Base-by-base conservation (phyloP, 2,888 invertebrate species). In the Matsumyia berberina region DNA sequence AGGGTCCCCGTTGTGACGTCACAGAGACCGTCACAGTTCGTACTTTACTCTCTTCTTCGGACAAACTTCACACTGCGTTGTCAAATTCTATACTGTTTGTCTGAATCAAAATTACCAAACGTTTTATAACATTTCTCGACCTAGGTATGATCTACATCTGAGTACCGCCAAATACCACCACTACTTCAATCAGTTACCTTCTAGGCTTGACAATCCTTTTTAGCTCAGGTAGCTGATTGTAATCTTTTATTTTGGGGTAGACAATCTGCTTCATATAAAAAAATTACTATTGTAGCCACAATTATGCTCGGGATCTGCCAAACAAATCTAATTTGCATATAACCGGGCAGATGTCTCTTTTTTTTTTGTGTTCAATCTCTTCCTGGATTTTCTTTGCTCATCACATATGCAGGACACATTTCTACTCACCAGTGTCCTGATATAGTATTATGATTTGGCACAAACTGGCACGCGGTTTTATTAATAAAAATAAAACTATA, bases 271-370 rank as follows among this genome's bases (percentile, higher is more conserved):
- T 67, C 60, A 67, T 77, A 79, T 69, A 70, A 81, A 24, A n/a
- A 24, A 81, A 70, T 70, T 80, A 85, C 80, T 80, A 80, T 80
- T 85, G 81, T 86, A 79, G 86, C 79, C 86, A 86, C 81, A 86
- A 86, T 82, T 86, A 86, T 85, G 66, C 69, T 79, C 62, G 78
- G 78, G 72, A 86, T 82, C 55, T 77, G 69, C 33, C 77, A 69
- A 86, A 86, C 73, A 86, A 82, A 79, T 69, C 81, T 86, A 78
- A 86, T 86, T 86, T 86, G 86, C 86, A 86, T 86, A 86, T 79
- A 57, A 70, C 67, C 70, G 39, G 67, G 82, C 86, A 86, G 86
- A 85, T 86, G 86, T 81, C 39, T 79, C 9, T 57, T 72, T 72
- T 82, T 72, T 62, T 58, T 15, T 70, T 42, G 11, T 44, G 29